Percentiles rank a stretch among this genome's conserved stretches.
Conservation (phyloP, 2,113 vertebrate species). For the Heloderma charlesbogerti region DNA sequence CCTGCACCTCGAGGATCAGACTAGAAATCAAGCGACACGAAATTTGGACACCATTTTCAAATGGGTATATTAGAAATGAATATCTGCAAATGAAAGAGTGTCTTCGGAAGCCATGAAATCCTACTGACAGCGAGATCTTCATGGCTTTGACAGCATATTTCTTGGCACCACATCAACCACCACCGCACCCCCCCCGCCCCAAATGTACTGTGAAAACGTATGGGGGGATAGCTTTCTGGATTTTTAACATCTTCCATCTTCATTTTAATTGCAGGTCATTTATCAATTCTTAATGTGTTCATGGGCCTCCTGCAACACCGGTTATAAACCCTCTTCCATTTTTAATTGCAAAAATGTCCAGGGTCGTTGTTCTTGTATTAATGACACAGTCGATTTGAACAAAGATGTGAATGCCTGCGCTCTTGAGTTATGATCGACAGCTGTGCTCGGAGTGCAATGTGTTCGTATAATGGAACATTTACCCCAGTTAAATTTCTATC, state of each 20-base stretch:
- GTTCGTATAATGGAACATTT: constrained; percentile 14
- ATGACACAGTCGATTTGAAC: background rate
- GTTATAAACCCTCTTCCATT: background rate
- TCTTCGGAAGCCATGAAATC: background rate
- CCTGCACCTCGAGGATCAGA: background rate
- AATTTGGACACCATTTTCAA: background rate
- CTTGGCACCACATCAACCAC: background rate
- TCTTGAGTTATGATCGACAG: background rate
- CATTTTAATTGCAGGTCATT: constrained; percentile 8
- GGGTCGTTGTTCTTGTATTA: background rate
- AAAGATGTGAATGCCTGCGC: background rate
- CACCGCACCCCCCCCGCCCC: too few relatives aligned
- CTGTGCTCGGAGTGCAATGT: background rate
- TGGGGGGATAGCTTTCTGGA: background rate
- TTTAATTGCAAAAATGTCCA: background rate
- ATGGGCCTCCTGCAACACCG: background rate
- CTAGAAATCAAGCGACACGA: background rate
- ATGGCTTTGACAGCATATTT: background rate
- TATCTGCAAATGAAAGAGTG: background rate
- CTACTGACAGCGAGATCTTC: background rate
- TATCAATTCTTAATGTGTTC: background rate
- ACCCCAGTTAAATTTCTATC: constrained; percentile 3
- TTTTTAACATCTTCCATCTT: background rate
- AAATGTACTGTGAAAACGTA: background rate
- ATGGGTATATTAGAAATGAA: background rate